Conservation (phyloP, 2,797 vertebrate species). For the Lacerta agilis region DNA sequence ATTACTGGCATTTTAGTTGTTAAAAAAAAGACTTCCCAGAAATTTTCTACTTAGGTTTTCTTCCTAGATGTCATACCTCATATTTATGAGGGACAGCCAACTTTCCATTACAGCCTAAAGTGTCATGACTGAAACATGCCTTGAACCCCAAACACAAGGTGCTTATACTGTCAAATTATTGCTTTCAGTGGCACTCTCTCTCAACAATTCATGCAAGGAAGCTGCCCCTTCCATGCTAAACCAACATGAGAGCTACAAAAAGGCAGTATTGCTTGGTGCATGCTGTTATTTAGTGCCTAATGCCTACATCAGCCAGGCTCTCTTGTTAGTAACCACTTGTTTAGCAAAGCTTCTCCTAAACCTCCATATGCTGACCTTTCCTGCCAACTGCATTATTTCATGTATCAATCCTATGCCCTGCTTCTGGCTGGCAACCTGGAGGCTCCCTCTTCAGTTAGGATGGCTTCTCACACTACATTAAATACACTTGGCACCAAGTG, state of each 20-base stretch:
- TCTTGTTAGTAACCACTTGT: background rate
- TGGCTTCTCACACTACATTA: background rate
- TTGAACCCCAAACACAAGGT: background rate
- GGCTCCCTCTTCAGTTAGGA: background rate
- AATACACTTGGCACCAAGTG: background rate
- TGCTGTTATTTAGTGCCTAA: background rate
- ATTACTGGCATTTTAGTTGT: background rate
- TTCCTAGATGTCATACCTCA: background rate
- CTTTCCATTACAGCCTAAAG: background rate
- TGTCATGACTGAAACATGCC: background rate
- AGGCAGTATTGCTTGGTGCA: background rate
- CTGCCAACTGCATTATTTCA: conserved; percentile 1
- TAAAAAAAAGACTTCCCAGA: background rate
- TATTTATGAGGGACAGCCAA: background rate
- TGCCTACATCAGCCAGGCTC: no score
- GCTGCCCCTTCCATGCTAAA: background rate
- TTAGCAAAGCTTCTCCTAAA: background rate
- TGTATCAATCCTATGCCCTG: background rate
- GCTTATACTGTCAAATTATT: background rate
- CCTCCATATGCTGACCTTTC: background rate
- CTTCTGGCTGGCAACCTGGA: background rate
- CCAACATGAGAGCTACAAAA: background rate
- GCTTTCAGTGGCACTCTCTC: background rate
- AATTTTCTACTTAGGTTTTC: background rate
- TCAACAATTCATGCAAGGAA: background rate